Evolutionary conservation across 2,888 invertebrate genomes (phyloP), one percentile per base, ranked within the genome.

Genomic region (Tipula vernalis): DNA sequence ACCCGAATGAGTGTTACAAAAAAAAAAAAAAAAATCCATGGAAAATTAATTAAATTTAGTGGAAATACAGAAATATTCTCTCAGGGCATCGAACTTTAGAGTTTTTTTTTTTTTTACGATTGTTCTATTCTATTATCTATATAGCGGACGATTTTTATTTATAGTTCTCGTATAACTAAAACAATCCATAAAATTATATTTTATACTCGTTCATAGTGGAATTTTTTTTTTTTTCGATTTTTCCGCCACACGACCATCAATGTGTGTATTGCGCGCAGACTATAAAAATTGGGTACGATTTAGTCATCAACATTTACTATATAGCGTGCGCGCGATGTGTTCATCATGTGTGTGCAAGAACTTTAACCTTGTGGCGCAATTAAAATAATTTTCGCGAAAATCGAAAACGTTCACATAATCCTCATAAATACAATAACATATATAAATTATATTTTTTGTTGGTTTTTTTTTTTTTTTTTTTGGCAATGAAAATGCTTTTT

Each of bases 381-480:
- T 71, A 28, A 71, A 71, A 28, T 71, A 71, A 12, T 71, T 84
- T 84, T 39, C 39, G 84, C 41, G 6, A 84, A 84, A 84, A 84
- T 41, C 84, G 36, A 83, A 83, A 83, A 83, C 83, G 84, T 39
- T 84, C 84, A 84, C 39, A 39, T 84, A 84, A 84, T 84, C 84
- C 10, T 71, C 10, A 18, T 12, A 28, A 10, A 28, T 6, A 39
- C 6, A 28, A 28, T 28, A 28, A 39, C 39, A 39, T 39, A 39
- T 39, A 71, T 71, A 71, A 71, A 71, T 71, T 10, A 71, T 71
- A 28, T 71, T 15, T 44, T 51, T 71, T 28, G 8, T 28, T 28
- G 8, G 10, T n/a, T n/a, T n/a, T n/a, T n/a, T n/a, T n/a, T 28
- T 28, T 28, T 28, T 28, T 28, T 18, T 71, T 71, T 51, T 51